phyloP scores from a whole-genome alignment of 2,113 vertebrate species.

The Rhinoderma darwinii region DNA sequence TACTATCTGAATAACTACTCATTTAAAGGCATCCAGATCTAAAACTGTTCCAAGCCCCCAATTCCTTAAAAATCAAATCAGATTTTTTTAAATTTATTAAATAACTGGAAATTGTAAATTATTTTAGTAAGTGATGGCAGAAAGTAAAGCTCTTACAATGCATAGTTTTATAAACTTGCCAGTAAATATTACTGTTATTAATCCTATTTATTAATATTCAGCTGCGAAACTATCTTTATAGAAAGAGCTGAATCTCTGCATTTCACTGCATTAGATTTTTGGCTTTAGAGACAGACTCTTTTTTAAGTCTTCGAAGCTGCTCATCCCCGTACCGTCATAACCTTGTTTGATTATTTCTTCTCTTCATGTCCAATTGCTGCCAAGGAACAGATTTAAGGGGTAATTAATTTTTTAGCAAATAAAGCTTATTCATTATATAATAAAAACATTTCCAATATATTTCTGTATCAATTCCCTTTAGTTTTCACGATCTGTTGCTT shows the following conservation, averaged over 20 bases:
- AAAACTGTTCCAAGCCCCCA: too few species aligned
- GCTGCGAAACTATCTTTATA: not conserved
- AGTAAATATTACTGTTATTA: constrained; percentile 15
- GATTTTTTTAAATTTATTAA: too few species aligned
- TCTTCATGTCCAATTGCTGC: not conserved
- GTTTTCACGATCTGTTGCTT: too few species aligned
- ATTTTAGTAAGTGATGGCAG: not conserved
- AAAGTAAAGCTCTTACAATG: not conserved
- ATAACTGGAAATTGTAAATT: not conserved
- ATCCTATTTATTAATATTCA: constrained; percentile 19
- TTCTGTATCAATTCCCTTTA: not conserved
- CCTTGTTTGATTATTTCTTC: not conserved
- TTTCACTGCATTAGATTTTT: not conserved
- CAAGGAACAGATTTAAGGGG: not conserved
- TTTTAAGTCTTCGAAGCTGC: constrained; percentile 13
- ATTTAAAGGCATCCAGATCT: too few species aligned
- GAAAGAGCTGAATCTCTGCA: not conserved
- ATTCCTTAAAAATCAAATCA: too few species aligned
- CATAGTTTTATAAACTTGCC: not conserved
- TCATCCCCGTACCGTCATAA: not conserved
- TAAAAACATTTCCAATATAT: not conserved
- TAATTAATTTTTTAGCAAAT: not conserved
- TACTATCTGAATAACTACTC: not conserved
- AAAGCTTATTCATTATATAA: not conserved
- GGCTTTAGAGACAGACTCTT: not conserved